A percentile compares a stretch with the other conserved stretches of the same genome.
These are phyloP conservation scores for Dipodomys stephensi DNA, from an alignment of 2,113 vertebrate species.

Conservation along the genomic window DNA sequence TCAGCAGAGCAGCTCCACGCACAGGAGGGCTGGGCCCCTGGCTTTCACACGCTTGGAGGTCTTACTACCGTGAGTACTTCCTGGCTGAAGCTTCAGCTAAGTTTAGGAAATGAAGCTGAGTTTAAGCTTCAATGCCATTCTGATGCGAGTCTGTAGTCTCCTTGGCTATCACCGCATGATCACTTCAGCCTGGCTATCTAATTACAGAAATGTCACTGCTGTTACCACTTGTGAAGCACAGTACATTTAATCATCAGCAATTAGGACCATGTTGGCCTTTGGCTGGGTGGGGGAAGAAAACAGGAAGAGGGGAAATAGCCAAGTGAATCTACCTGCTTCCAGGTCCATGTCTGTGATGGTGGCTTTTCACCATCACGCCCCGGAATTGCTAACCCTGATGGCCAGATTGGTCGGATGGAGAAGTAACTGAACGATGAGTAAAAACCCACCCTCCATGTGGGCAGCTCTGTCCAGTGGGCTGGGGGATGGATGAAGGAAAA, in stretches of 20 bases:
- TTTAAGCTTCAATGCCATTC: not conserved
- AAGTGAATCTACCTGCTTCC: not conserved
- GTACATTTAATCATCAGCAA: slow-evolving; percentile 36
- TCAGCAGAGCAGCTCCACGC: not conserved
- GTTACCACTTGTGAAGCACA: not conserved
- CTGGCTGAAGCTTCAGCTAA: not conserved
- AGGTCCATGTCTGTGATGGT: not conserved
- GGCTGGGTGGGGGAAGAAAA: not conserved
- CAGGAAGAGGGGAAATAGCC: not conserved
- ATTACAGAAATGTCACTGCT: slow-evolving; percentile 17
- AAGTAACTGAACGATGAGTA: too few species aligned
- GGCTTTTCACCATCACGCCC: not conserved
- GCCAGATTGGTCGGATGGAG: too few species aligned
- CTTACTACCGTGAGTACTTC: not conserved
- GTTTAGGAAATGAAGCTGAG: slow-evolving; percentile 45
- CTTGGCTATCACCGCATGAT: not conserved
- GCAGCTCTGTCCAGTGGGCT: too few species aligned
- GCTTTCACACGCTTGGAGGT: not conserved
- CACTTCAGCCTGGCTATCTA: slow-evolving; percentile 1
- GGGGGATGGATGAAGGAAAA: too few species aligned
- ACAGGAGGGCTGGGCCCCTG: not conserved
- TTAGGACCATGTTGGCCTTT: slow-evolving; percentile 44
- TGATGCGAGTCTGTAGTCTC: not conserved
- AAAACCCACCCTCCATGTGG: too few species aligned
- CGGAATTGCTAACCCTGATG: too few species aligned